phyloP scores from a whole-genome alignment of 2,888 invertebrate species.

The Neoitamus cyanurus region DNA sequence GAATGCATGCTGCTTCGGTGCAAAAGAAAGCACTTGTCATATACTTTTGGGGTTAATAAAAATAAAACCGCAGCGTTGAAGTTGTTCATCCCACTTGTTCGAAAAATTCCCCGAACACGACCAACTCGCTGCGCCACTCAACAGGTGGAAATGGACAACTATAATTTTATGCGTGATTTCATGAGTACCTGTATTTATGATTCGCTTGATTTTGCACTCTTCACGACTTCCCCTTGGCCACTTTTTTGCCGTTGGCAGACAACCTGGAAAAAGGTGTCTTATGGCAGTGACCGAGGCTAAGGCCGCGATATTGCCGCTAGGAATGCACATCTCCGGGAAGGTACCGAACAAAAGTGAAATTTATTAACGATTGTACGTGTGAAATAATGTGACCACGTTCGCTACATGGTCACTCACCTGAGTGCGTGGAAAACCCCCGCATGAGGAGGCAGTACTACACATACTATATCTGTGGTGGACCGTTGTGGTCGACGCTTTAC shows the following conservation, averaged over 20 bases:
- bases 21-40: neutral
- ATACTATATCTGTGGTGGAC: no score
- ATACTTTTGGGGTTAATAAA: neutral
- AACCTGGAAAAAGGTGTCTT: neutral
- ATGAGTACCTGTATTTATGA: neutral
- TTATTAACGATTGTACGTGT: neutral
- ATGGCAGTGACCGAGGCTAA: neutral
- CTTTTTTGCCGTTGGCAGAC: neutral
- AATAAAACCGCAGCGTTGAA: neutral
- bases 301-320: neutral
- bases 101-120: neutral
- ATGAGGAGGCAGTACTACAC: neutral
- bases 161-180: neutral
- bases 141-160: neutral
- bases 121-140: neutral
- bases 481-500: neutral
- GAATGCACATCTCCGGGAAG: neutral
- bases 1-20: neutral
- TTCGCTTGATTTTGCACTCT: neutral
- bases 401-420: neutral
- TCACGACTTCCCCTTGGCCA: neutral
- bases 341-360: slow-evolving; percentile 14
- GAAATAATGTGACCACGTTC: neutral
- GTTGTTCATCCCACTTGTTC: neutral
- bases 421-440: neutral